Percentiles rank a stretch among this genome's conserved stretches.
Conservation (phyloP, 2,888 invertebrate genomes). For the Torymus auratus region DNA sequence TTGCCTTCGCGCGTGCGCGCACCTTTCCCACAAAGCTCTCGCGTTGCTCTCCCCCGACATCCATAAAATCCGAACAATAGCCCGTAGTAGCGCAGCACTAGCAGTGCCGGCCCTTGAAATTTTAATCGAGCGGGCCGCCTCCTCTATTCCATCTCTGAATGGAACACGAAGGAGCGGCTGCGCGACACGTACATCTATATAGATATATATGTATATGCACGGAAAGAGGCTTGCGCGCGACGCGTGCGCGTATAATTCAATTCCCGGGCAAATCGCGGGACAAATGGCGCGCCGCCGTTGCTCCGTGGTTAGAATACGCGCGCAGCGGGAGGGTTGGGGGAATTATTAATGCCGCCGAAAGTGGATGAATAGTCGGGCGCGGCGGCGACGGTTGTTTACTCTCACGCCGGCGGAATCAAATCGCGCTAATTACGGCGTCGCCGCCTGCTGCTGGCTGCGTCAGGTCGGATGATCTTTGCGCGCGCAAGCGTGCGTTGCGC, state of each 20-base stretch:
- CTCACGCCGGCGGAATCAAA: constrained; percentile 58
- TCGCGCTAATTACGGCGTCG: constrained; percentile 59
- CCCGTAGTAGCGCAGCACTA: no score
- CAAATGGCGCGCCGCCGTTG: constrained; percentile 60
- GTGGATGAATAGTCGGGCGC: constrained; percentile 63
- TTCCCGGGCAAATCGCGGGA: constrained; percentile 63
- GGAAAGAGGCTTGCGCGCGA: constrained; percentile 7
- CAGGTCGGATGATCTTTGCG: constrained; percentile 24
- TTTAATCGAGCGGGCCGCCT: no score
- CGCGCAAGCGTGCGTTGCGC: not conserved
- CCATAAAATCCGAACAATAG: no score
- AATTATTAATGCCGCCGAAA: constrained; percentile 48
- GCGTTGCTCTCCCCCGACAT: no score
- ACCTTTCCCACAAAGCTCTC: no score
- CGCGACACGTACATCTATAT: not conserved
- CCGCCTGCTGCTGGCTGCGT: not conserved
- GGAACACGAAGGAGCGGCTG: not conserved
- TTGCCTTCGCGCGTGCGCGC: no score
- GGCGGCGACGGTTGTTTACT: constrained; percentile 57
- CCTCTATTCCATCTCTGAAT: no score
- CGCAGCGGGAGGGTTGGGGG: constrained; percentile 60
- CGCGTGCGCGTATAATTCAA: constrained; percentile 61
- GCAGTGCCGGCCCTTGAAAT: no score
- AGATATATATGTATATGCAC: not conserved
- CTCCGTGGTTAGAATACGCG: constrained; percentile 43